phyloP scores from a whole-genome alignment of 1,140 invertebrate species.

The Bombus waltoni region DNA sequence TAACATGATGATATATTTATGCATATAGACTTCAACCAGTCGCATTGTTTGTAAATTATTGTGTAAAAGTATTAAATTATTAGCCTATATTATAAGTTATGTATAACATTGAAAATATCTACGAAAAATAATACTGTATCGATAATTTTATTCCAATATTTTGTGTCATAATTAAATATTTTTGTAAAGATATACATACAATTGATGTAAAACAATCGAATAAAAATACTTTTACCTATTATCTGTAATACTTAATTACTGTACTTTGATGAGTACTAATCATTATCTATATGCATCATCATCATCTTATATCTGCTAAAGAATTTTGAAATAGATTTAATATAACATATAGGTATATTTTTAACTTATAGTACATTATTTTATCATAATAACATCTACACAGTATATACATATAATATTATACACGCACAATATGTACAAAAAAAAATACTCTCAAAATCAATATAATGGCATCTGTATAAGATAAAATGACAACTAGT shows the following conservation, averaged over 20 bases:
- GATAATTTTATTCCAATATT: constrained; percentile 32
- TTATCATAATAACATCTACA: constrained; percentile 65
- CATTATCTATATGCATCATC: neutral
- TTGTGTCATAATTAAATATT: constrained; percentile 33
- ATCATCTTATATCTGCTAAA: constrained; percentile 6
- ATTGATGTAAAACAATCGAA: constrained; percentile 17
- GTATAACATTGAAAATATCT: neutral
- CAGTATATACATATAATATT: constrained; percentile 64
- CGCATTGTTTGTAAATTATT: constrained; percentile 40
- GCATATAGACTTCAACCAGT: constrained; percentile 23
- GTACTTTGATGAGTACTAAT: neutral
- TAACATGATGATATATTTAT: constrained; percentile 28
- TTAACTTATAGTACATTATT: constrained; percentile 62
- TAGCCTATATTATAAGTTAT: constrained; percentile 7
- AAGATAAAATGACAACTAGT: constrained; percentile 30
- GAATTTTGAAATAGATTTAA: constrained; percentile 42
- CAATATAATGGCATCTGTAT: constrained; percentile 54
- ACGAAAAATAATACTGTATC: neutral
- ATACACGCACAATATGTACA: constrained; percentile 63
- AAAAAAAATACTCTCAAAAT: constrained; percentile 57
- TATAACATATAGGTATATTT: constrained; percentile 35
- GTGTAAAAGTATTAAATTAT: constrained; percentile 46
- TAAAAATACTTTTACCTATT: constrained; percentile 32
- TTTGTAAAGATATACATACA: constrained; percentile 22
- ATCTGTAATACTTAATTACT: neutral